These are phyloP conservation scores for Eulemur mongoz DNA, from an alignment of 2,797 vertebrate genomes.

Conservation along the genomic window DNA sequence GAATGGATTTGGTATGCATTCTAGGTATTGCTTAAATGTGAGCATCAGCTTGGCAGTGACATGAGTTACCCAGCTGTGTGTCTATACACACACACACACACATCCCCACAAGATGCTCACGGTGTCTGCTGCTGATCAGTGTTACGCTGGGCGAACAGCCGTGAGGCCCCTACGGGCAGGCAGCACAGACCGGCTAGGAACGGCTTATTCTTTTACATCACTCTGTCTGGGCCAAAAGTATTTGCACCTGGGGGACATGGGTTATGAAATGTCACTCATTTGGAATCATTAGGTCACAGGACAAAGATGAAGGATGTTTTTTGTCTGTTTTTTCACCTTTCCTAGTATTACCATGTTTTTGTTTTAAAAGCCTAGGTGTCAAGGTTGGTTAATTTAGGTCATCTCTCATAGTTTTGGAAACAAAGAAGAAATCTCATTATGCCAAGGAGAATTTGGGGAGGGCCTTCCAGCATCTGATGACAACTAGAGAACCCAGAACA, in stretches of 20 bases:
- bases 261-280: not conserved
- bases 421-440: not conserved
- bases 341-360: not conserved
- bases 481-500: not conserved
- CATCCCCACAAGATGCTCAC: not conserved
- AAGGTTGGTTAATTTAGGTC: not conserved
- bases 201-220: not conserved
- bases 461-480: rapidly evolving
- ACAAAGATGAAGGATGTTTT: not conserved
- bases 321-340: not conserved
- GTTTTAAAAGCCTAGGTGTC: not conserved
- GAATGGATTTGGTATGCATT: not conserved
- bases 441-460: not conserved
- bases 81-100: not conserved
- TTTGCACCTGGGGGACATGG: not conserved
- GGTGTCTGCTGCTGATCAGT: not conserved
- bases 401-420: not conserved
- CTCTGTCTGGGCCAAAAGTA: not conserved
- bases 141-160: not conserved
- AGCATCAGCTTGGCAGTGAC: not conserved
- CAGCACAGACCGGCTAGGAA: not conserved
- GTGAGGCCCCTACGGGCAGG: not conserved
- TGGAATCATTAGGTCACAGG: not conserved
- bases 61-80: not conserved
- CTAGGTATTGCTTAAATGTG: not conserved